Percentiles rank a stretch among this genome's conserved stretches.
Evolutionary conservation across 2,888 invertebrate species (phyloP).

Genomic region (Rhagophthalmus giganteus): DNA sequence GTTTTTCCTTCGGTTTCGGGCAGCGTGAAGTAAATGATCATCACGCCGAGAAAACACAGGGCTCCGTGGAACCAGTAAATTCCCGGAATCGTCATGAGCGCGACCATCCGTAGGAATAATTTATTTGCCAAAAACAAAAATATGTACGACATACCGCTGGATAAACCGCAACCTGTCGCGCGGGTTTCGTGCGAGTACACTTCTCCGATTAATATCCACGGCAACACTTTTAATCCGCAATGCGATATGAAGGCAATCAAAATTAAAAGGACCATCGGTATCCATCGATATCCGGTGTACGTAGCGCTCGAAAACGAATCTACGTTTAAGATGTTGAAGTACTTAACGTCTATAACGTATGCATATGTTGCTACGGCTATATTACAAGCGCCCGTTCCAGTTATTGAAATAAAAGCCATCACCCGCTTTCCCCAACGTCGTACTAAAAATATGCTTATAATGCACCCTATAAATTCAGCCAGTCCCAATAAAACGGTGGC

Average conservation of each 20-base stretch:
- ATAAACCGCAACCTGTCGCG: slow-evolving; percentile 71
- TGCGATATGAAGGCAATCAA: slow-evolving; percentile 71
- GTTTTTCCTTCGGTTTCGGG: slow-evolving; percentile 85
- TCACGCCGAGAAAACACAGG: slow-evolving; percentile 66
- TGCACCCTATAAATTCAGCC: slow-evolving; percentile 69
- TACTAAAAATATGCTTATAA: slow-evolving; percentile 67
- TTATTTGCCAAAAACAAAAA: slow-evolving; percentile 78
- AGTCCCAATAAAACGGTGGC: slow-evolving; percentile 74
- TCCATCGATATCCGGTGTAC: slow-evolving; percentile 57
- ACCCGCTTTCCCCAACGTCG: slow-evolving; percentile 75
- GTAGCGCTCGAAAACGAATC: not conserved
- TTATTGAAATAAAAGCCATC: slow-evolving; percentile 67
- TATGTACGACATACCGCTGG: slow-evolving; percentile 74
- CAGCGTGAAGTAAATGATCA: slow-evolving; percentile 67
- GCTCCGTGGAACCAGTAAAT: slow-evolving; percentile 72
- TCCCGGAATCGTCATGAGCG: slow-evolving; percentile 66
- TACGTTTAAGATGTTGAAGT: not conserved
- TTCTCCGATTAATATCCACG: slow-evolving; percentile 82
- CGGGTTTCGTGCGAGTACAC: slow-evolving; percentile 71
- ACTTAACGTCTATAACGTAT: slow-evolving; percentile 36
- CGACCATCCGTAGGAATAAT: slow-evolving; percentile 68
- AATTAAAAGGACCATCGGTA: slow-evolving; percentile 69
- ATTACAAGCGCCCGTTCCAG: slow-evolving; percentile 69
- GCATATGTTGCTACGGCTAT: slow-evolving; percentile 63
- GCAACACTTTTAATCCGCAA: slow-evolving; percentile 69